phyloP scores from a whole-genome alignment of 92 coral and sea anemone species.

The Zoanthus sociatus region DNA sequence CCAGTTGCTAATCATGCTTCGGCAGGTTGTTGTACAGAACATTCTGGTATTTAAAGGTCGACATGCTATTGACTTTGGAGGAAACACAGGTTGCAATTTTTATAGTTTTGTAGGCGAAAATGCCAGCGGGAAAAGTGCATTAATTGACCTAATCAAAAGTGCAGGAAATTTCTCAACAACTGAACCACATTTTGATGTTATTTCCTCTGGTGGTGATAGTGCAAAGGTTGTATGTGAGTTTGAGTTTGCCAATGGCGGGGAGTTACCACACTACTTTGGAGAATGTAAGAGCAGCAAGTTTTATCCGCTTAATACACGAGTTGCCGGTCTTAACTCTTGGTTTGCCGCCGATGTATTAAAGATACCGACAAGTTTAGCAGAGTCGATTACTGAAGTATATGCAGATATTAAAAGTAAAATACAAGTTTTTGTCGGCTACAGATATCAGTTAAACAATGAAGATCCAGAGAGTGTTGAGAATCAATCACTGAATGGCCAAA shows the following conservation, averaged over 20 bases:
- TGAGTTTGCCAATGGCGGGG: constrained; percentile 72
- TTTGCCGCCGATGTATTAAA: constrained; percentile 84
- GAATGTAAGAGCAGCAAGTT: constrained; percentile 48
- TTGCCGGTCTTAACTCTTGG: constrained; percentile 89
- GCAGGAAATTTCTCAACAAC: constrained; percentile 86
- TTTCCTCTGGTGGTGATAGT: constrained; percentile 50
- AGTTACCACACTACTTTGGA: constrained; percentile 57
- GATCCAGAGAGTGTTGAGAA: not conserved
- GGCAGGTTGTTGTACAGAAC: constrained; percentile 87
- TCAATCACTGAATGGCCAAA: constrained; percentile 4
- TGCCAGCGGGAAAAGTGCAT: constrained; percentile 92
- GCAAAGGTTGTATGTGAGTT: constrained; percentile 86
- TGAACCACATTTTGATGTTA: constrained; percentile 77
- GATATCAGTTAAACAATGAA: constrained; percentile 46
- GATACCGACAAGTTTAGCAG: constrained; percentile 66
- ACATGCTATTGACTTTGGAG: constrained; percentile 76
- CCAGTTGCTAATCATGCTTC: constrained; percentile 61
- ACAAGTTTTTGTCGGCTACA: constrained; percentile 75
- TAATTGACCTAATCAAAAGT: constrained; percentile 87
- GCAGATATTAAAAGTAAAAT: constrained; percentile 31
- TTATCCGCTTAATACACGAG: constrained; percentile 54
- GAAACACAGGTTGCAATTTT: constrained; percentile 66
- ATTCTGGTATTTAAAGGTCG: constrained; percentile 81
- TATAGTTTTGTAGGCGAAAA: constrained; percentile 93
- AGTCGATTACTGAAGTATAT: constrained; percentile 51